Percentiles rank a stretch among this genome's conserved stretches.
Conservation (phyloP, 2,888 invertebrate species). For the Mythimna vitellina region DNA sequence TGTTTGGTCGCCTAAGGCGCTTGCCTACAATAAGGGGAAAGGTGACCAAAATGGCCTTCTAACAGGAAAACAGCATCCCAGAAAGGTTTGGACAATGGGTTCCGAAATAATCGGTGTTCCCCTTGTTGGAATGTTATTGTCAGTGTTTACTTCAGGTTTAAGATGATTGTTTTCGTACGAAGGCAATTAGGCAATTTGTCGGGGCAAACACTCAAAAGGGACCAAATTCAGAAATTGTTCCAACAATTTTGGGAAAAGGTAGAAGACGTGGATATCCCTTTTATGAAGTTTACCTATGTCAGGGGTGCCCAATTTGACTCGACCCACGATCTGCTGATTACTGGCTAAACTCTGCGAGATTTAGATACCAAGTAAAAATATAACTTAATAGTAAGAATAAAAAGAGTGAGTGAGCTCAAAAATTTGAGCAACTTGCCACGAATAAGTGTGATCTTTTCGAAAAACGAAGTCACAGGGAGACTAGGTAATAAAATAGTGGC, state of each 20-base stretch:
- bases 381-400: too few species aligned
- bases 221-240: conserved; percentile 25
- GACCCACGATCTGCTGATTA: too few species aligned
- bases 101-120: conserved; percentile 76
- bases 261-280: neutral
- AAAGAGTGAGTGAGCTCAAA: too few species aligned
- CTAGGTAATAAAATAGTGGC: too few species aligned
- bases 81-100: conserved; percentile 75
- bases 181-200: conserved; percentile 59
- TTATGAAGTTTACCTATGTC: conserved; percentile 5
- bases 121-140: conserved; percentile 70
- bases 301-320: neutral
- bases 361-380: too few species aligned
- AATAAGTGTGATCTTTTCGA: too few species aligned
- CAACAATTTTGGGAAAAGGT: conserved; percentile 1
- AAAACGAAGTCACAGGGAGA: too few species aligned
- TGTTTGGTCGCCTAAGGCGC: conserved; percentile 73
- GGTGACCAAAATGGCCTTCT: conserved; percentile 73
- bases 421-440: too few species aligned
- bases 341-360: too few species aligned
- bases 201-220: conserved; percentile 17
- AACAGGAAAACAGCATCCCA: conserved; percentile 79
- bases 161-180: conserved; percentile 70
- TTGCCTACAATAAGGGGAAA: conserved; percentile 80
- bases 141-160: conserved; percentile 73